Evolutionary conservation across 2,797 vertebrate genomes (phyloP), one percentile per base, ranked within the genome.

Genomic region (Typhlichthys subterraneus): DNA sequence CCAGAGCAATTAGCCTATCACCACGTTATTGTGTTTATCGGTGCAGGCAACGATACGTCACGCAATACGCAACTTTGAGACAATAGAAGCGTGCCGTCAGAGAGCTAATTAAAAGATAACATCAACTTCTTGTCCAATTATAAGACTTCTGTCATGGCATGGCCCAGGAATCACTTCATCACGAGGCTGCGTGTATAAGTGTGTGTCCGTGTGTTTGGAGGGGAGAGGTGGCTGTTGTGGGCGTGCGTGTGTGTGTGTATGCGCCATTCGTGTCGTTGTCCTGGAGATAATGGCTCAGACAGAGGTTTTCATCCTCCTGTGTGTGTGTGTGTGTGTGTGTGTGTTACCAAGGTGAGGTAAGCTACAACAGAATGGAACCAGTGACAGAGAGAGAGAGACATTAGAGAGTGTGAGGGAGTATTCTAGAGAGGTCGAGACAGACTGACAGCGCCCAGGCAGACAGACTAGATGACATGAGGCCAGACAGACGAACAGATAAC

Each of bases 101-200:
- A 87, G 84, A 87, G 85, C 85, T 90, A 90, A 90, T 91, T 90
- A 91, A 89, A 88, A 89, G 88, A 91, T 91, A 85, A 86, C 85
- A 90, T 91, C 88, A 84, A 75, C 77, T 79, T 84, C 84, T 85
- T 83, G 76, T 78, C 80, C 85, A 88, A 86, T 89, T 89, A 89
- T 59, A 85, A 77, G 81, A 77, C 81, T 85, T 86, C 80, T 87
- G 84, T 86, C 79, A 87, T 76, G 84, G 84, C 70, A 70, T 75
- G 84, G 73, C 76, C 68, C 73, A 72, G 83, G 82, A 87, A 87
- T 83, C 83, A 84, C 84, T 89, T 87, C 80, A 85, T 89, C 83
- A 76, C 47, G 74, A 80, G 72, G 76, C 82, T 80, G 58, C 29
- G 14, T 5, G 47, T 48, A 12, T 48, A 14, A 29, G 42, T n/a